Evolutionary conservation across 2,888 invertebrate species (phyloP), one percentile per base, ranked within the genome.

Genomic region (Spisula subtruncata): DNA sequence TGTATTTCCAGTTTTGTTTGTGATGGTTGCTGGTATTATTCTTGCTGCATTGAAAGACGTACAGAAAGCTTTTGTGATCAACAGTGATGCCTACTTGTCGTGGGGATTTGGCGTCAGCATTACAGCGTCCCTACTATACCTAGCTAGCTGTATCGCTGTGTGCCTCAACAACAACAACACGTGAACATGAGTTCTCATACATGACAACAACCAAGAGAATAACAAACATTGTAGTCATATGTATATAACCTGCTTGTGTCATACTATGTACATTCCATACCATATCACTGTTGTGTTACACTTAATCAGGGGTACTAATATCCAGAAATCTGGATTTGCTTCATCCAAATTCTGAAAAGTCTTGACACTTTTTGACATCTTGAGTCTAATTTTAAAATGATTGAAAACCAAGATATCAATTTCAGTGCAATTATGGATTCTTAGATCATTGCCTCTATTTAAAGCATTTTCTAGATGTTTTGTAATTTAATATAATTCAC

Each of bases 91-190:
- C 6, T 83, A 87, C 54, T 86, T 93, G 85, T 92, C 93, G 14
- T 94, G 94, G 94, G 93, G 94, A 66, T 94, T 93, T 87, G 93
- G 85, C 0, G 82, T 94, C 60, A 91, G 91, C 83, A 87, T 94
- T 14, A 71, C 89, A 16, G 91, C 89, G 5, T 93, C 90, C 25
- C 85, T 94, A 32, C 66, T 93, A 18, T 90, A 92, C 81, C 84
- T 94, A n/a, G 90, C 86, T 0, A 84, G 90, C 29, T 81, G 87
- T 16, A 82, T 93, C 12, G 86, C 84, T 8, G 83, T 92, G 12
- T 56, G 75, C 35, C 16, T 75, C 1, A 75, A 71, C 16, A 41
- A 71, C 16, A 41, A 60, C 4, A 66, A 25, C 60, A 66, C 60
- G 25, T 66, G 60, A 66, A 66, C n/a, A 66, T 10, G 8, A 41